phyloP scores from a whole-genome alignment of 2,797 vertebrate genomes.

The Cryptoblepharus egeriae region DNA sequence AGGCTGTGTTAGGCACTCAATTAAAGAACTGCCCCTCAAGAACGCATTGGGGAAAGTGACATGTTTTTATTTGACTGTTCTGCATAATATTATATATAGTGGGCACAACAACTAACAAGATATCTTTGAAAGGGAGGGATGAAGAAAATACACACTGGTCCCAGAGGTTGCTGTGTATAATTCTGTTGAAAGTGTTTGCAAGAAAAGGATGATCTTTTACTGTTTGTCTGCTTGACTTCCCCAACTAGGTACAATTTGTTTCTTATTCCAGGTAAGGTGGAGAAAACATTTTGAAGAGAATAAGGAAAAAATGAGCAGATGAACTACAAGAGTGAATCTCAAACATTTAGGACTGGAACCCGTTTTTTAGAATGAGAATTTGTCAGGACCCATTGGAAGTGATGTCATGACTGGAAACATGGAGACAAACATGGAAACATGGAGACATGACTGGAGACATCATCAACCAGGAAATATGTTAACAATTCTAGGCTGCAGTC shows the following conservation, averaged over 20 bases:
- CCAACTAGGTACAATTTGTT: neutral
- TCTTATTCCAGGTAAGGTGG: neutral
- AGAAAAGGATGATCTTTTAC: neutral
- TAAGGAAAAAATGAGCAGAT: neutral
- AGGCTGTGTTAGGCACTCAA: slow-evolving; percentile 40
- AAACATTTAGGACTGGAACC: too few relatives aligned
- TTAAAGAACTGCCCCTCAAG: slow-evolving; percentile 18
- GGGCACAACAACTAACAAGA: neutral
- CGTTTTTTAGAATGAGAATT: too few relatives aligned
- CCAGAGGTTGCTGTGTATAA: too few relatives aligned
- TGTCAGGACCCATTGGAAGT: too few relatives aligned
- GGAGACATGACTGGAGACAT: too few relatives aligned
- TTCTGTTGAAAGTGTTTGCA: neutral
- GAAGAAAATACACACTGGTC: too few relatives aligned
- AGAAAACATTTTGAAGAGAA: neutral
- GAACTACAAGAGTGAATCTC: too few relatives aligned
- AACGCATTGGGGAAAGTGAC: slow-evolving; percentile 15
- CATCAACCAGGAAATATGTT: too few relatives aligned
- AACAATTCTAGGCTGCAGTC: too few relatives aligned
- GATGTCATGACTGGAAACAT: too few relatives aligned
- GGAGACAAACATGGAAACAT: too few relatives aligned
- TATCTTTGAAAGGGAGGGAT: neutral
- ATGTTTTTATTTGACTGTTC: slow-evolving; percentile 19
- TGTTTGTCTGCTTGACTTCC: neutral
- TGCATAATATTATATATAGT: slow-evolving; percentile 16